Base-by-base conservation (phyloP, 92 coral and sea anemone genomes). In the Epizoanthus fatuus region DNA sequence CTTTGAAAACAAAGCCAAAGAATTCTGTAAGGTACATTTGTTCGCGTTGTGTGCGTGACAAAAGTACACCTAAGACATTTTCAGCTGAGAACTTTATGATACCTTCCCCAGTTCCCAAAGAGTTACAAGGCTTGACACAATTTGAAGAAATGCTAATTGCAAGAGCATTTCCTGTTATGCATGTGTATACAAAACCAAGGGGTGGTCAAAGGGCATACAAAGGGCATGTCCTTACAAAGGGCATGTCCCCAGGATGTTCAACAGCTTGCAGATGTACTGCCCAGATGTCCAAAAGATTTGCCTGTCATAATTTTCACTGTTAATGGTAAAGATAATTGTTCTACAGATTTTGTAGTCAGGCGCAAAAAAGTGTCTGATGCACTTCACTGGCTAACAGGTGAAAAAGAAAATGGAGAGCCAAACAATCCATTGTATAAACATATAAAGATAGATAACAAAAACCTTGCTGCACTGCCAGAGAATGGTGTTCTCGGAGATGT, bases 191-290 rank as follows among this genome's bases (percentile, higher is more conserved):
- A 69, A 86, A 86, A 68, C 94, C 88, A 77, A 77, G 86, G 76
- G 94, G 94, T 75, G 94, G 94, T 2, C 94, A 90, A 86, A 86
- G 71, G 16, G 94, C 91, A 81, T 90, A 90, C 80, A 86, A 86
- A 81, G 91, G 94, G 55, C 94, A 86, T 74, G 79, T 75, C 5
- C 53, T 89, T 57, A 81, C n/a, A n/a, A n/a, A n/a, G n/a, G n/a
- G n/a, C 91, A 42, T 86, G 86, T 68, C 94, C 94, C 0, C 94
- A 90, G 19, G 86, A 90, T 7, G 72, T 91, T 44, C 91, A 87
- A 81, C 91, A 91, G 81, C 89, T 91, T 15, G 89, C 94, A 52
- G 81, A 86, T 81, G 39, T 87, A 60, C 51, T 91, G 78, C 94
- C 89, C 1, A 76, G 89, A 17, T 86, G 89, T 11, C 89, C 89